These are phyloP conservation scores for Sarcophilus harrisii DNA, from an alignment of 2,797 vertebrate genomes.

Conservation along the genomic window DNA sequence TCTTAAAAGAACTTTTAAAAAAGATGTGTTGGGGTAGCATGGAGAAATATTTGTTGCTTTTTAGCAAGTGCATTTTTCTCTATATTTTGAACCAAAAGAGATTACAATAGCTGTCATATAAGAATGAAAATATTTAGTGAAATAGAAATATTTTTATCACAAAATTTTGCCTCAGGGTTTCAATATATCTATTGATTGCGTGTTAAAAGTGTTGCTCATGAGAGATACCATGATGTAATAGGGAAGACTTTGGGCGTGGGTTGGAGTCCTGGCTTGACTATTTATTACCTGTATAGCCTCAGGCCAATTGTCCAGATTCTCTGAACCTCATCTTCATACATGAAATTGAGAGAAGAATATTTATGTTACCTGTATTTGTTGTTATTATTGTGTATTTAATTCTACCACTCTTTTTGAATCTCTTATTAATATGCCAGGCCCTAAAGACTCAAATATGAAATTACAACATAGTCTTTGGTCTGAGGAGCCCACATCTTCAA, in stretches of 20 bases:
- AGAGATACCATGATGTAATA: background rate
- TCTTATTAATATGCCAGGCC: background rate
- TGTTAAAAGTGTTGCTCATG: background rate
- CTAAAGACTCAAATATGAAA: constrained; percentile 10
- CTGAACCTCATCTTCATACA: background rate
- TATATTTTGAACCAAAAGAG: constrained; percentile 24
- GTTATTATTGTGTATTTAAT: constrained; percentile 1
- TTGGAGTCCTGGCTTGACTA: background rate
- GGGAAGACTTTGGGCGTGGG: background rate
- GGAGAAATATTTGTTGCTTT: background rate
- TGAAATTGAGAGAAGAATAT: background rate
- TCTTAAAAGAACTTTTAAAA: background rate
- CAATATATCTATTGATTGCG: constrained; percentile 44
- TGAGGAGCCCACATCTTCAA: background rate
- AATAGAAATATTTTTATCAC: background rate
- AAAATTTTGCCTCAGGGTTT: constrained; percentile 29
- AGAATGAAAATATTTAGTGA: constrained; percentile 35
- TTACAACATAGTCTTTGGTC: constrained; percentile 2
- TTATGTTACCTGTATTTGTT: background rate
- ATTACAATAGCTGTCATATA: background rate
- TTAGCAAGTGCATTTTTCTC: constrained; percentile 8
- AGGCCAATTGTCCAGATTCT: background rate
- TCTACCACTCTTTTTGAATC: background rate
- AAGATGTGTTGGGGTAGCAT: background rate
- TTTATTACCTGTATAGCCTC: background rate